Evolutionary conservation across 2,113 vertebrate genomes (phyloP).

Genomic region (Tringa solitaria): DNA sequence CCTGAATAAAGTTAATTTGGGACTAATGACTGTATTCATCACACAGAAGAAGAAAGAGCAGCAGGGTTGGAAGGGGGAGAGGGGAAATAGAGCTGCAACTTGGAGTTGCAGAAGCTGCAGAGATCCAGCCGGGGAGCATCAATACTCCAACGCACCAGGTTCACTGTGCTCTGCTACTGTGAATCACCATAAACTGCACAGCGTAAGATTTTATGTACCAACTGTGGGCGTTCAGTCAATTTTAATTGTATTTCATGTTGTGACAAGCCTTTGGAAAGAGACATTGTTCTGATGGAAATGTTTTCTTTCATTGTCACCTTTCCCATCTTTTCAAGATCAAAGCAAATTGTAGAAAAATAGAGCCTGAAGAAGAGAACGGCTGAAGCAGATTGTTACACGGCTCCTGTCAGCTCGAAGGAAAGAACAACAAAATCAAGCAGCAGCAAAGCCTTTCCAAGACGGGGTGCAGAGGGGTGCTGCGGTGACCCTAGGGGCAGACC

Average conservation of each 20-base stretch:
- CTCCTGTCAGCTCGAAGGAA: background rate
- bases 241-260: slow-evolving; percentile 54
- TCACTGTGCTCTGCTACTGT: background rate
- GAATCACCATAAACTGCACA: slow-evolving; percentile 7
- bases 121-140: background rate
- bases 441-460: background rate
- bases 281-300: slow-evolving; percentile 51
- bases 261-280: slow-evolving; percentile 55
- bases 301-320: slow-evolving; percentile 51
- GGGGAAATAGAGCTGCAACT: background rate
- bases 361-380: background rate
- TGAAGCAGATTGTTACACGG: background rate
- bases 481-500: background rate
- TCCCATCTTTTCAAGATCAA: slow-evolving; percentile 20
- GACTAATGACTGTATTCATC: background rate
- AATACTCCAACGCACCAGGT: background rate
- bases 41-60: background rate
- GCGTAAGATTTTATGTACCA: background rate
- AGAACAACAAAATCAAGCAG: background rate
- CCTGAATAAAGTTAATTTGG: background rate
- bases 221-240: slow-evolving; percentile 14
- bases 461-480: accelerated
- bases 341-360: background rate
- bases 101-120: background rate
- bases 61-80: accelerated